A percentile compares a stretch with the other conserved stretches of the same genome.
phyloP scores from a whole-genome alignment of 2,888 invertebrate genomes.

The Mimachlamys varia region DNA sequence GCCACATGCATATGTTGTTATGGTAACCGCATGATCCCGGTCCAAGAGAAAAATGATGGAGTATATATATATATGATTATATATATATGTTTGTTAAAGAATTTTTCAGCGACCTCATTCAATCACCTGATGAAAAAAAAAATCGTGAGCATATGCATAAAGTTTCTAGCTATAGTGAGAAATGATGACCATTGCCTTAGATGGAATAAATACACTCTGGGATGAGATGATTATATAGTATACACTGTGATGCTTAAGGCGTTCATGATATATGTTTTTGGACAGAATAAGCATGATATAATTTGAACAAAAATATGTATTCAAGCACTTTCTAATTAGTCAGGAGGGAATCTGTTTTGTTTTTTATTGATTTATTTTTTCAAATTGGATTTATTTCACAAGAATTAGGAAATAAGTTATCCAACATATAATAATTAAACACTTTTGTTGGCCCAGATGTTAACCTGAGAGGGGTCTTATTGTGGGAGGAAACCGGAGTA shows the following conservation, averaged over 20 bases:
- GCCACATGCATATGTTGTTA: conserved; percentile 30
- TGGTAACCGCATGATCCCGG: background rate
- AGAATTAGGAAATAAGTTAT: too few species aligned
- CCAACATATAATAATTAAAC: too few species aligned
- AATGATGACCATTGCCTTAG: too few species aligned
- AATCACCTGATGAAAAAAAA: background rate
- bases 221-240: background rate
- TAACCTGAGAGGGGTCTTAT: too few species aligned
- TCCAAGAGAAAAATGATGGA: background rate
- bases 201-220: background rate
- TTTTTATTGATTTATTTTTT: too few species aligned
- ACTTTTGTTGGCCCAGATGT: too few species aligned
- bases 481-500: too few species aligned
- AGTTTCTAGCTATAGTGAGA: background rate
- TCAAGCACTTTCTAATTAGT: background rate
- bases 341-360: background rate
- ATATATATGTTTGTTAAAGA: background rate
- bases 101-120: background rate
- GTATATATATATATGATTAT: background rate
- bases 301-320: background rate
- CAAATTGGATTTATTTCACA: too few species aligned
- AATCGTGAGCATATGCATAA: background rate
- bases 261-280: background rate
- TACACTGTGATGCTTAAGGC: background rate
- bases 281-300: background rate